Evolutionary conservation across 2,113 vertebrate genomes (phyloP).

Genomic region (Hucho hucho): DNA sequence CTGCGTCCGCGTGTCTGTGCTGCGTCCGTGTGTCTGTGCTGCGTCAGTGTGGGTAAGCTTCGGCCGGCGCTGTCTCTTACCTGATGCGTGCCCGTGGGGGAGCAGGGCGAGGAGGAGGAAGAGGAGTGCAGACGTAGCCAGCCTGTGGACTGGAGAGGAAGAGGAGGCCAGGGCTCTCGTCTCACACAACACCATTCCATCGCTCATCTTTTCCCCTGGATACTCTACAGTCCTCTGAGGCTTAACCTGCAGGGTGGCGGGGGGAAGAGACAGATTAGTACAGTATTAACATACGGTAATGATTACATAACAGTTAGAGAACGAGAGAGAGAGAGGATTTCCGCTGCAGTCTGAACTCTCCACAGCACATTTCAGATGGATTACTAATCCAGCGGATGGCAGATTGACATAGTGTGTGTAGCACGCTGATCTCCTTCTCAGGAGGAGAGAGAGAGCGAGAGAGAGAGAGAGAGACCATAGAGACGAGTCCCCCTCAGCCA

Average conservation of each 20-base stretch:
- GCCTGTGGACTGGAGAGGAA: conserved; percentile 57
- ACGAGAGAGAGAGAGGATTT: background rate
- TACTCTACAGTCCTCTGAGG: conserved; percentile 65
- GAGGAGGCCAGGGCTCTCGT: conserved; percentile 64
- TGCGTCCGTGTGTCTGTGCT: no score
- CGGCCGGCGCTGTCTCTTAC: conserved; percentile 50
- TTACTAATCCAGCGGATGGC: no score
- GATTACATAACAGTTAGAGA: conserved; percentile 61
- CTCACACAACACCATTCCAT: conserved; percentile 76
- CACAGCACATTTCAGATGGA: no score
- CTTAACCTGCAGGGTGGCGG: conserved; percentile 62
- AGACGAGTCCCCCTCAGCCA: no score
- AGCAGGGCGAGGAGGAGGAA: conserved; percentile 66
- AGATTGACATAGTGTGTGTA: no score
- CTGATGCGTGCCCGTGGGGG: conserved; percentile 71
- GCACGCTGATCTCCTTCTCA: no score
- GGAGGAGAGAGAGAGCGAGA: no score
- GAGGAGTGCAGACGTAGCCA: conserved; percentile 61
- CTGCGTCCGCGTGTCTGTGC: no score
- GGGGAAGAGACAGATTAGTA: conserved; percentile 49
- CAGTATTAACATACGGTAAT: conserved; percentile 44
- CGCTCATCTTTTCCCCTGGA: conserved; percentile 73
- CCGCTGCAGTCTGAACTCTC: no score
- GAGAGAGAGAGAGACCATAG: no score
- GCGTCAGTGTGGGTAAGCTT: background rate